These are phyloP conservation scores for Lagocephalus sceleratus DNA, from an alignment of 2,797 vertebrate genomes.

Conservation along the genomic window DNA sequence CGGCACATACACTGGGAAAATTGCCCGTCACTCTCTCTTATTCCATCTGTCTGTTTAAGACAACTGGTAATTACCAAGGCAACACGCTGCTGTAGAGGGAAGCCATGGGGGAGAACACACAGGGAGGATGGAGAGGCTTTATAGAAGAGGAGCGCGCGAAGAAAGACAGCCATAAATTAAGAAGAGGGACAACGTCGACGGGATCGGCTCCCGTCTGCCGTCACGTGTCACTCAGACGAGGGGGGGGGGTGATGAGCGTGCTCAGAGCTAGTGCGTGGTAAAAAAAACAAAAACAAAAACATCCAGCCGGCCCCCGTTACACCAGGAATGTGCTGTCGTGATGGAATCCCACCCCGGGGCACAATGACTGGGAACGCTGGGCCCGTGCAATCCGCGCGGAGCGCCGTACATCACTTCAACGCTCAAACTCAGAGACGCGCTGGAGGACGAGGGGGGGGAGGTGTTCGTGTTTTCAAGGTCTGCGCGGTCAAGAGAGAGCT, in stretches of 20 bases:
- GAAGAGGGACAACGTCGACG: slow-evolving; percentile 40
- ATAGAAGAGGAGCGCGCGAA: slow-evolving; percentile 36
- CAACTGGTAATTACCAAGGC: slow-evolving; percentile 77
- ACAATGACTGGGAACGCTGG: slow-evolving; percentile 7
- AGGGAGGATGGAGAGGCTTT: slow-evolving; percentile 48
- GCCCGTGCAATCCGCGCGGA: too few species aligned
- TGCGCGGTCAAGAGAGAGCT: too few species aligned
- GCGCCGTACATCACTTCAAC: too few species aligned
- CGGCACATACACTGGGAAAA: slow-evolving; percentile 57
- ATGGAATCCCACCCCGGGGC: slow-evolving; percentile 15
- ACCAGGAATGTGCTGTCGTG: slow-evolving; percentile 3
- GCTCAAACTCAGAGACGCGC: too few species aligned
- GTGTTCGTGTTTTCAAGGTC: too few species aligned
- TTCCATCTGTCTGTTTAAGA: slow-evolving; percentile 81
- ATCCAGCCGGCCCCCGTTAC: not conserved
- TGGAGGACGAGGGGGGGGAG: too few species aligned
- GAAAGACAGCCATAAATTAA: slow-evolving; percentile 42
- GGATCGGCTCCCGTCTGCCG: slow-evolving; percentile 34
- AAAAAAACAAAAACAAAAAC: too few species aligned
- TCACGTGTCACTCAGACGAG: slow-evolving; percentile 30
- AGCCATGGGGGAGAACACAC: slow-evolving; percentile 65
- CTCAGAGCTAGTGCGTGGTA: slow-evolving; percentile 16
- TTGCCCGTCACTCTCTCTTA: slow-evolving; percentile 75
- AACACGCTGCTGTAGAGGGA: slow-evolving; percentile 64
- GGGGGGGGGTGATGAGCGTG: slow-evolving; percentile 17